phyloP scores from a whole-genome alignment of 2,113 vertebrate species.

The Hystrix brachyura region DNA sequence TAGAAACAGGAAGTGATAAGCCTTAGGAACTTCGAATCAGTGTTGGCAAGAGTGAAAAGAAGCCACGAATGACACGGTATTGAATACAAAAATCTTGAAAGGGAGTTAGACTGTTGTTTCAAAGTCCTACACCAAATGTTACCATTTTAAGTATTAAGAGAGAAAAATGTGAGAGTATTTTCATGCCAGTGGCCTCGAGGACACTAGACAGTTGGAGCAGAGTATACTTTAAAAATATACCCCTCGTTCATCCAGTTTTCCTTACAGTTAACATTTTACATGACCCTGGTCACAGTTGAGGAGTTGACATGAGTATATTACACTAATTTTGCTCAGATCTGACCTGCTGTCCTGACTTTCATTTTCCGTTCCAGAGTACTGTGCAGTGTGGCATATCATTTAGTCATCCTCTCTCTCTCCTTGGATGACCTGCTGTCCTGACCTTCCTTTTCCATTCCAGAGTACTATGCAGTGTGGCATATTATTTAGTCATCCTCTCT shows the following conservation, averaged over 20 bases:
- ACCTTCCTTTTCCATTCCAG: neutral
- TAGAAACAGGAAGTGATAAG: neutral
- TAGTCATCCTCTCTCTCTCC: too few relatives aligned
- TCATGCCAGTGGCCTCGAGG: neutral
- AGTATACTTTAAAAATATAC: neutral
- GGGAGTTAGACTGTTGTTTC: neutral
- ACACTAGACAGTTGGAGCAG: neutral
- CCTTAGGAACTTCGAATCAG: neutral
- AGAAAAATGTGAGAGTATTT: constrained; percentile 43
- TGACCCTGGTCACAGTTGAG: neutral
- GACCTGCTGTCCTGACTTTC: neutral
- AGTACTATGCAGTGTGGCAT: neutral
- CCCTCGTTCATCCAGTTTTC: neutral
- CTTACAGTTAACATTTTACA: neutral
- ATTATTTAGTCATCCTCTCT: neutral
- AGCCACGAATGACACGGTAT: neutral
- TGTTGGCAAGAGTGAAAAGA: constrained; percentile 37
- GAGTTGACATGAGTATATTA: neutral
- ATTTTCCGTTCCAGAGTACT: neutral
- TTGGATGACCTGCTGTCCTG: neutral
- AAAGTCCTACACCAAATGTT: neutral
- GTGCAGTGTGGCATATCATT: neutral
- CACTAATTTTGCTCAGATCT: neutral
- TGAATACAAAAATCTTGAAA: neutral
- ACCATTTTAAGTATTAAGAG: neutral